phyloP scores from a whole-genome alignment of 2,888 invertebrate species.

The Apotomis capreana region DNA sequence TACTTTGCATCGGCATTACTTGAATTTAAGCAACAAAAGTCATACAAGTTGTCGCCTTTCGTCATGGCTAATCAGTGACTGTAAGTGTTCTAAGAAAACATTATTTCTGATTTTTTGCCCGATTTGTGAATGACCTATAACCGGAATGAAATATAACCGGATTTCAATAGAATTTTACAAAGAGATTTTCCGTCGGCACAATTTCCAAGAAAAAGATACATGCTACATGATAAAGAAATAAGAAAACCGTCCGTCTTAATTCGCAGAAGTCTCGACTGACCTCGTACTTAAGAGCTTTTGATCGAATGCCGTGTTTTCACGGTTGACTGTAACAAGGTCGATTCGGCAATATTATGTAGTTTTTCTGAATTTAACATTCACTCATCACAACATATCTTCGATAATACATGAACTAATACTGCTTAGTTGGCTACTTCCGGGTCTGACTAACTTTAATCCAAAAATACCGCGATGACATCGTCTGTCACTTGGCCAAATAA shows the following conservation, averaged over 20 bases:
- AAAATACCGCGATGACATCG: conserved; percentile 63
- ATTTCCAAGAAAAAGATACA: neutral
- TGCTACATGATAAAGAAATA: neutral
- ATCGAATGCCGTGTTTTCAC: conserved; percentile 18
- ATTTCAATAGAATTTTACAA: neutral
- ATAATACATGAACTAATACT: neutral
- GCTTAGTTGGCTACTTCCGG: conserved; percentile 11
- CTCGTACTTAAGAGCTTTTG: conserved; percentile 32
- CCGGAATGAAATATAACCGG: no score
- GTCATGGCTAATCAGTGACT: no score
- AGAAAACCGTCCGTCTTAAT: conserved; percentile 1
- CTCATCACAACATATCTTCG: conserved; percentile 19
- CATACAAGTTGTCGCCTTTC: no score
- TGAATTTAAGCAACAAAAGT: neutral
- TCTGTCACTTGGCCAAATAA: conserved; percentile 62
- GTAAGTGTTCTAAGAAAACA: no score
- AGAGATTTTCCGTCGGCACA: neutral
- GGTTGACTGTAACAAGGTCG: conserved; percentile 36
- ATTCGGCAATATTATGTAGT: conserved; percentile 13
- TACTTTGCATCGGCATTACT: neutral
- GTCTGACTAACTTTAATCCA: conserved; percentile 30
- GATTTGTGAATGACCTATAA: no score
- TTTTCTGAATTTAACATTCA: neutral
- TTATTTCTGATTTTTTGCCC: no score
- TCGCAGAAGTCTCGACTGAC: conserved; percentile 13